Evolutionary conservation across 2,797 vertebrate genomes (phyloP).

Genomic region (Sphenopsis melanotis): DNA sequence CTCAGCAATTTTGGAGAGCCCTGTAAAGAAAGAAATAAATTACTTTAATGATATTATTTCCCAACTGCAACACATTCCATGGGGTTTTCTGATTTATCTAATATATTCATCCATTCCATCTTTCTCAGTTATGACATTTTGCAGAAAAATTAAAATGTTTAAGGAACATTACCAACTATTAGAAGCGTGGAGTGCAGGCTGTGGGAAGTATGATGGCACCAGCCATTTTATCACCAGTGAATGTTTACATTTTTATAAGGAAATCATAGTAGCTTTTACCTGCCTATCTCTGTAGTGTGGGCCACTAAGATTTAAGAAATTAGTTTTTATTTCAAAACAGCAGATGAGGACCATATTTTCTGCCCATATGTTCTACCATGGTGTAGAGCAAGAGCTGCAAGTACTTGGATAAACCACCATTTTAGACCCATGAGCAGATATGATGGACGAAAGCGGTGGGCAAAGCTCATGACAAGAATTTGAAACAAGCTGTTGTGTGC

Average conservation of each 20-base stretch:
- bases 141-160: background rate
- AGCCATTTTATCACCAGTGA: background rate
- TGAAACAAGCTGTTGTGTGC: background rate
- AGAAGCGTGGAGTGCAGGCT: background rate
- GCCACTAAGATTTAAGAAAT: background rate
- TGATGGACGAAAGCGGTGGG: fast-evolving
- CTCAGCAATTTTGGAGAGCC: background rate
- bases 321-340: background rate
- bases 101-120: background rate
- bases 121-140: background rate
- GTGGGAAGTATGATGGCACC: background rate
- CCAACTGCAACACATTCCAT: background rate
- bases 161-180: background rate
- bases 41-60: background rate
- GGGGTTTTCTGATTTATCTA: background rate
- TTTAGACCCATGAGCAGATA: background rate
- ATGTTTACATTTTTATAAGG: background rate
- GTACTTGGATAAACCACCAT: background rate
- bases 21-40: background rate
- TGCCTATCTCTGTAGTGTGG: background rate
- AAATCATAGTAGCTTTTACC: background rate
- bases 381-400: background rate
- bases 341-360: background rate
- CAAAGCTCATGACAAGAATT: background rate
- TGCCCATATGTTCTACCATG: background rate